Evolutionary conservation across 2,888 invertebrate genomes (phyloP).

Genomic region (Parnassius orleans): DNA sequence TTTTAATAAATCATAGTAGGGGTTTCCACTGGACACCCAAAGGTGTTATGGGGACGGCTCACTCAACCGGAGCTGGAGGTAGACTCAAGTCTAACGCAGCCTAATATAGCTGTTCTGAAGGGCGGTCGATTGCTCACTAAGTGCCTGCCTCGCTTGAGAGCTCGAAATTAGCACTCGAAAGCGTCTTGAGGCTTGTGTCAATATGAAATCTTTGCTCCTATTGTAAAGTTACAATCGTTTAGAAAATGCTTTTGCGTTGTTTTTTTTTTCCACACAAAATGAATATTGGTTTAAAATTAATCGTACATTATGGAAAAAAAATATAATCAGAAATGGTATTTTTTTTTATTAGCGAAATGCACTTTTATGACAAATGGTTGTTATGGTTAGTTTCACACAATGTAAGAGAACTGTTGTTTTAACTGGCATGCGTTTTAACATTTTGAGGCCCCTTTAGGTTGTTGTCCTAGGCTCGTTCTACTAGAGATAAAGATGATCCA

Average conservation of each 20-base stretch:
- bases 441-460: too few species aligned
- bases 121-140: conserved; percentile 58
- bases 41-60: conserved; percentile 73
- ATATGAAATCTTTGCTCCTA: conserved; percentile 32
- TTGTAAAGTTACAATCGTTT: conserved; percentile 26
- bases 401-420: too few species aligned
- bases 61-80: conserved; percentile 47
- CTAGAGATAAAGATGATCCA: too few species aligned
- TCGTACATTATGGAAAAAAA: too few species aligned
- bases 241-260: conserved; percentile 7
- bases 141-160: conserved; percentile 58
- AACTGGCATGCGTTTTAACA: too few species aligned
- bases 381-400: too few species aligned
- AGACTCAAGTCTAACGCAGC: conserved; percentile 49
- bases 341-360: too few species aligned
- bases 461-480: too few species aligned
- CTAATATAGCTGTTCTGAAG: conserved; percentile 51
- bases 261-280: conserved; percentile 20
- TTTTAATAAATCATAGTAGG: conserved; percentile 39
- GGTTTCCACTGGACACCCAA: conserved; percentile 51
- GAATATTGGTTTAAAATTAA: conserved; percentile 14
- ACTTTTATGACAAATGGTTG: too few species aligned
- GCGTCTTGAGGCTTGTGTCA: conserved; percentile 30
- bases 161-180: conserved; percentile 66
- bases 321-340: too few species aligned